Conservation (phyloP, 2,113 vertebrate species). For the Oryzias melastigma region DNA sequence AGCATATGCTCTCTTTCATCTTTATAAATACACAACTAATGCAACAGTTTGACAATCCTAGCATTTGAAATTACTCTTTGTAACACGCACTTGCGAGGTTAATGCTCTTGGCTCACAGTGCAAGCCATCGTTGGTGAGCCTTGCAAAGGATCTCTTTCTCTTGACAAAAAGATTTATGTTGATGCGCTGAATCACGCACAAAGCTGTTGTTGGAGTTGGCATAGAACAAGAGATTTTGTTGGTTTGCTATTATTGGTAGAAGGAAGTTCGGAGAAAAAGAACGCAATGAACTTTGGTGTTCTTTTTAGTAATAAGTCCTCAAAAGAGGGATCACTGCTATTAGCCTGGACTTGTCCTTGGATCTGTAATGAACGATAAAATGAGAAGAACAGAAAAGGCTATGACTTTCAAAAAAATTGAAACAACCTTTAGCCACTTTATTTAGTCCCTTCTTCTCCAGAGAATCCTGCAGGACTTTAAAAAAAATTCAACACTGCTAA, state of each 20-base stretch:
- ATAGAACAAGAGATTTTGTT: constrained; percentile 47
- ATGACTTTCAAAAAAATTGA: constrained; percentile 25
- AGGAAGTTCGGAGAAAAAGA: constrained; percentile 42
- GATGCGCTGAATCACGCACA: constrained; percentile 25
- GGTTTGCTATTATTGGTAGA: constrained; percentile 24
- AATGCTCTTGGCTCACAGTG: constrained; percentile 36
- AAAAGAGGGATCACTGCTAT: constrained; percentile 54
- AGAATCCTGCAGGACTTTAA: background rate
- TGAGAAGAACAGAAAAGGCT: background rate
- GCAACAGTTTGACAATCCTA: constrained; percentile 25
- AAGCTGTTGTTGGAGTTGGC: constrained; percentile 29
- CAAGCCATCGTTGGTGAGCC: constrained; percentile 19
- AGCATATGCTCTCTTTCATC: constrained; percentile 55
- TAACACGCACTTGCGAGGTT: constrained; percentile 12
- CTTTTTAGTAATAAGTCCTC: constrained; percentile 37
- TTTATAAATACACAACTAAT: constrained; percentile 67
- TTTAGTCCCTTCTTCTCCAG: constrained; percentile 11
- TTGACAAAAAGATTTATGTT: constrained; percentile 20
- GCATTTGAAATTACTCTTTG: constrained; percentile 32
- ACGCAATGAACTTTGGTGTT: constrained; percentile 54
- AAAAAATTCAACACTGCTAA: too few relatives aligned
- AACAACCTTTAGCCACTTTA: constrained; percentile 16
- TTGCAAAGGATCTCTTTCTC: constrained; percentile 16
- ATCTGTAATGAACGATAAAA: constrained; percentile 43
- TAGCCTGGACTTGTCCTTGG: constrained; percentile 36